Evolutionary conservation across 2,113 vertebrate genomes (phyloP).

Genomic region (Phylloscopus trochiloides): DNA sequence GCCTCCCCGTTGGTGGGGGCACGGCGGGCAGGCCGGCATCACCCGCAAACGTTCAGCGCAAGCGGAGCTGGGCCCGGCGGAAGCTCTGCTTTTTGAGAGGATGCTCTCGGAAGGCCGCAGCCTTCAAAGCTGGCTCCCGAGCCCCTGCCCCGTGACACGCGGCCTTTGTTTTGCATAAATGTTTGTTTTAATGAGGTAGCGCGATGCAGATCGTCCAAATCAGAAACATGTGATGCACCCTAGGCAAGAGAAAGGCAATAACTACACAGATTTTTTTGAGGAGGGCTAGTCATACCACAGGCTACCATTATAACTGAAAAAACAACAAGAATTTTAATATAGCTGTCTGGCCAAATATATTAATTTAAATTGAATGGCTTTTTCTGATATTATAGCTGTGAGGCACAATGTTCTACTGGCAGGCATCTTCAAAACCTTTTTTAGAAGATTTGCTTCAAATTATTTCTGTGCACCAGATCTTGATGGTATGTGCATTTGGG

Average conservation of each 20-base stretch:
- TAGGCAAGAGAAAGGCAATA: conserved; percentile 79
- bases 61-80: neutral
- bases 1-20: neutral
- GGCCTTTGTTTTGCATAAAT: conserved; percentile 65
- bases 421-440: conserved; percentile 73
- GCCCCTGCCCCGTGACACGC: neutral
- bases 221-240: conserved; percentile 79
- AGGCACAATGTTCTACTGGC: conserved; percentile 75
- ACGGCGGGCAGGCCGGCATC: neutral
- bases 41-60: neutral
- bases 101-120: conserved; percentile 40
- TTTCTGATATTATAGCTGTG: conserved; percentile 77
- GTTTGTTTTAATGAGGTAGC: conserved; percentile 77
- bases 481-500: conserved; percentile 54
- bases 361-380: conserved; percentile 81
- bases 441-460: conserved; percentile 70
- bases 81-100: neutral
- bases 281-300: conserved; percentile 79
- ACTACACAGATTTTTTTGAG: conserved; percentile 73
- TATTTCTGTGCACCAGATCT: conserved; percentile 44
- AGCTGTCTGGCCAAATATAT: conserved; percentile 83
- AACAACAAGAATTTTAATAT: conserved; percentile 84
- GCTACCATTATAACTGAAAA: conserved; percentile 77
- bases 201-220: conserved; percentile 64
- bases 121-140: conserved; percentile 24